Evolutionary conservation across 2,888 invertebrate species (phyloP), one percentile per base, ranked within the genome.

Genomic region (Caenorhabditis sp.): DNA sequence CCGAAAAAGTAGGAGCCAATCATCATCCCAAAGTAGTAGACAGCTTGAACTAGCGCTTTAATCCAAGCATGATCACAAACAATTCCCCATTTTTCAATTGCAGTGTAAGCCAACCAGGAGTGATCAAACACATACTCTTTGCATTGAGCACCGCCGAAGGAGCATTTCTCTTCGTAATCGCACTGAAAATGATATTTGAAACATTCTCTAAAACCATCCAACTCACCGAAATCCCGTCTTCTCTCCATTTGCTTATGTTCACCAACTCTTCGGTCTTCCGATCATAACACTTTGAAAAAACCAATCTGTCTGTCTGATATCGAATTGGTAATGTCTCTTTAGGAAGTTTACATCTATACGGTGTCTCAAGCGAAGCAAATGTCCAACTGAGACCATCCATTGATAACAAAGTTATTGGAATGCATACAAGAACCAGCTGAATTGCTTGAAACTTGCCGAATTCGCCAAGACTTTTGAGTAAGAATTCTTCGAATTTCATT

Each of bases 401-500:
- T 6, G 88, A 83, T n/a, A 84, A 81, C 60, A 88, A 74, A 24
- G 88, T 81, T 3, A 86, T 84, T 1, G 87, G 87, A 0, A 87
- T 72, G 55, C 83, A 83, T 2, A 88, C 87, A 62, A 88, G 66
- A 6, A 84, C 27, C 58, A 87, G 87, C 69, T 87, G 88, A 24
- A 85, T 78, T 65, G 69, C 68, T 43, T 81, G 81, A 66, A 76
- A 81, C 54, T 72, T 76, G 31, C 87, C 85, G 78, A 87, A 87
- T 66, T 87, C 88, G 63, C 87, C 88, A 58, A 88, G 53, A 78
- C 86, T 73, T 69, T 80, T 78, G 74, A 83, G 77, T 14, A 87
- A 72, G 27, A 87, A 79, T 57, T 87, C 87, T 73, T 87, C 87
- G 73, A 87, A 87, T 74, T 88, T 87, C 87, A 87, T 87, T 6